These are phyloP conservation scores for Syrmaticus mikado DNA, from an alignment of 2,113 vertebrate species.

Conservation along the genomic window DNA sequence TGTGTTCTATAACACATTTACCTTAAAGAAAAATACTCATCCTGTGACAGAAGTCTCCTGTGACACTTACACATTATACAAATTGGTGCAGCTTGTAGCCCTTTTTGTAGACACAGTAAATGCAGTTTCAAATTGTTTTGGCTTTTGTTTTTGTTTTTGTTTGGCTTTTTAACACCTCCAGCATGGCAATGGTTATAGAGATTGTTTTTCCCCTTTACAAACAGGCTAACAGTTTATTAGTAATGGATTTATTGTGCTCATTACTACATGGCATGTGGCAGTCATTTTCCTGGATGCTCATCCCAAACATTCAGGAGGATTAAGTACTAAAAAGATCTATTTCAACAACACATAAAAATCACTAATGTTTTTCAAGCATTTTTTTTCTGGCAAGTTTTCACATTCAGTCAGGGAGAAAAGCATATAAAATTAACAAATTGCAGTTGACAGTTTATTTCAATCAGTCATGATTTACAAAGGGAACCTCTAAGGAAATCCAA, in stretches of 20 bases:
- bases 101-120: not conserved
- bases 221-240: not conserved
- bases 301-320: not conserved
- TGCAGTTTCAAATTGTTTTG: not conserved
- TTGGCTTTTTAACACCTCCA: not conserved
- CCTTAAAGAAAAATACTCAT: not conserved
- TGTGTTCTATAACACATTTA: not conserved
- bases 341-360: not conserved
- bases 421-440: slow-evolving; percentile 11
- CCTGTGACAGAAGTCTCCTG: not conserved
- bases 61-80: not conserved
- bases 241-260: not conserved
- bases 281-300: not conserved
- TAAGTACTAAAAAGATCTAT: not conserved
- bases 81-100: not conserved
- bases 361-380: not conserved
- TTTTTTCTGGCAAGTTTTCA: not conserved
- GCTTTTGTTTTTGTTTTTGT: too few species aligned
- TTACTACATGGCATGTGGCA: not conserved
- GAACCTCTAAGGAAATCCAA: not conserved
- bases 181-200: not conserved
- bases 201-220: not conserved
- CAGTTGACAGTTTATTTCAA: slow-evolving; percentile 39
- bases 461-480: slow-evolving; percentile 29
- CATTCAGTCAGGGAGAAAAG: not conserved